These are phyloP conservation scores for Notodonta ziczac DNA, from an alignment of 2,888 invertebrate species.

Conservation along the genomic window DNA sequence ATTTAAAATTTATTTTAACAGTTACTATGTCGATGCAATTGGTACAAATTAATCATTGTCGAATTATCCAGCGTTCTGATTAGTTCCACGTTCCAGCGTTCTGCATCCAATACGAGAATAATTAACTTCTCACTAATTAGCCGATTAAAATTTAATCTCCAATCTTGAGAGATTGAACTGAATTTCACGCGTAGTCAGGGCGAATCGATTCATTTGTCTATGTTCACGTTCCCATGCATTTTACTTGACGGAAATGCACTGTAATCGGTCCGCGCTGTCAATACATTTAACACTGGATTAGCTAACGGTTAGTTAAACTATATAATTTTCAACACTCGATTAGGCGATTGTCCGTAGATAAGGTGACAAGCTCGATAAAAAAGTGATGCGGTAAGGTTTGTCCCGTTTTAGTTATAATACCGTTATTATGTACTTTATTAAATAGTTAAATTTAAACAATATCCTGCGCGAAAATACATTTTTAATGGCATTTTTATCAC, in stretches of 20 bases:
- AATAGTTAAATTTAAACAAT: not conserved
- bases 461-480: not conserved
- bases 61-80: too few relatives aligned
- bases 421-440: not conserved
- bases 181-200: constrained; percentile 1
- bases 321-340: constrained; percentile 2
- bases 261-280: constrained; percentile 12
- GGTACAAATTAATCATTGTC: too few relatives aligned
- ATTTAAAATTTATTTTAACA: too few relatives aligned
- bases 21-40: too few relatives aligned
- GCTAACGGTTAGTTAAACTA: constrained; percentile 18
- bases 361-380: not conserved
- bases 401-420: not conserved
- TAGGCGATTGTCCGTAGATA: not conserved
- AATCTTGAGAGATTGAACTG: not conserved
- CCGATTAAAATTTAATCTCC: not conserved
- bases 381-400: not conserved
- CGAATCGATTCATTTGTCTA: constrained; percentile 4
- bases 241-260: constrained; percentile 16
- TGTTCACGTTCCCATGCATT: constrained; percentile 13
- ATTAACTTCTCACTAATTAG: not conserved
- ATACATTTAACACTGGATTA: constrained; percentile 15
- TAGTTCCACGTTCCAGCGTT: constrained; percentile 2
- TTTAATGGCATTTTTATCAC: not conserved
- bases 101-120: not conserved